Base-by-base conservation (phyloP, 2,113 vertebrate genomes). In the Dendropsophus ebraccatus region DNA sequence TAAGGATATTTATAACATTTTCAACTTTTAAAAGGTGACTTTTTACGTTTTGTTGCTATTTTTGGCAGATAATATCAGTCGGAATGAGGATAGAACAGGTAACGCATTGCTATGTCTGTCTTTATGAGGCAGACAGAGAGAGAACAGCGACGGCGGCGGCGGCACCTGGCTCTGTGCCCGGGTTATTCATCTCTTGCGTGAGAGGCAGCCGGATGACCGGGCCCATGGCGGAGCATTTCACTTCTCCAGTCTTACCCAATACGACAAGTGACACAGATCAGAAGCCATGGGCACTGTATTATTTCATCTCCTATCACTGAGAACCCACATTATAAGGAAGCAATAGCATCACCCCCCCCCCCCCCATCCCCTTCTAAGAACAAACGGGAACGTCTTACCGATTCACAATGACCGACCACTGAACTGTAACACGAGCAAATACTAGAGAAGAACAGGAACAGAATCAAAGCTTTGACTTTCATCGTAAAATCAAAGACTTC, bases 211-310 rank as follows among this genome's bases (percentile, higher is more conserved):
- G 56, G 30, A n/a, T 79, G 21, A 79, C 21, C 32, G 1, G 21
- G 52, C 50, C 37, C 5, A 60, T 41, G 1, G 4, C 6, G n/a
- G 32, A 1, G 37, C 45, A 16, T 11, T 16, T 16, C 28, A 25
- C 11, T 45, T 60, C 60, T 60, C 54, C 77, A 21, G 1, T 62
- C 23, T 80, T 80, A 30, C 35, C 11, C 77, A 80, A 80, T 41
- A 21, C 11, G 30, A 41, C 52, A 37, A 35, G 49, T 78, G 30
- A 56, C 75, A 37, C 8, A 37, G 10, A 30, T 35, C 65, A 1
- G 14, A 5, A 67, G 2, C 62, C 2, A 32, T 17, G 13, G 62
- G 17, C n/a, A 32, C 17, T 32, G 62, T 67, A 67, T 67, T 17
- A 17, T 30, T 5, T 67, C 62, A 67, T 67, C 28, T 67, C 62